Conservation (phyloP, 2,888 invertebrate genomes). For the Aricia artaxerxes region DNA sequence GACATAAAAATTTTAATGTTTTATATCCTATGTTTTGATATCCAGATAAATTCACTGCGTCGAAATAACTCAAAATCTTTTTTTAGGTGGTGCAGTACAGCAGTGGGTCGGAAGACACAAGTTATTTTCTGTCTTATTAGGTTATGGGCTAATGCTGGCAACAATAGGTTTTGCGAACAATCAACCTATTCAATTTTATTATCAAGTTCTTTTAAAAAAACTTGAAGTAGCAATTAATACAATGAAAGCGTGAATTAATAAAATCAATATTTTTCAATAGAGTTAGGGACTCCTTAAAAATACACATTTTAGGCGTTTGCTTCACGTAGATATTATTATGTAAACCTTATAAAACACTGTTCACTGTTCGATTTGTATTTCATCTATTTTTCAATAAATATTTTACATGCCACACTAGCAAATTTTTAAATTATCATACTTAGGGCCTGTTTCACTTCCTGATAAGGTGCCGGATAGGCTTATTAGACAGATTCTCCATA, state of each 20-base stretch:
- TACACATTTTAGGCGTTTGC: background rate
- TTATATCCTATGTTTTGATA: no score
- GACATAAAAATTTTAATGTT: no score
- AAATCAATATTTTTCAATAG: background rate
- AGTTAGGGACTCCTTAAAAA: background rate
- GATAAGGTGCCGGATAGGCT: no score
- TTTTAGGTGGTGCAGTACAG: conserved; percentile 65
- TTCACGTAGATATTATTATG: no score
- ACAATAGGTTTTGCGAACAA: conserved; percentile 84
- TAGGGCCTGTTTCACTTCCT: no score
- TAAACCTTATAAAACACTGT: background rate
- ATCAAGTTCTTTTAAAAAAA: conserved; percentile 76
- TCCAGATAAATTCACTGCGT: no score
- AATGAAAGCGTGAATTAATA: conserved; percentile 55
- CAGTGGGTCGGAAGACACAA: conserved; percentile 83
- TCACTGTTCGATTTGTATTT: no score
- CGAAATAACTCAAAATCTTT: background rate
- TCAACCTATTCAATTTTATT: conserved; percentile 82
- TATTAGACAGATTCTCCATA: no score
- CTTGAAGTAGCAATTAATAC: conserved; percentile 62
- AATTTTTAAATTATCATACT: no score
- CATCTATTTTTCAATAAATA: background rate
- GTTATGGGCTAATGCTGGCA: conserved; percentile 82
- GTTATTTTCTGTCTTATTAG: conserved; percentile 81
- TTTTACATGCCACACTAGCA: background rate